Conservation (phyloP, 2,888 invertebrate genomes). For the Arenicola marina region DNA sequence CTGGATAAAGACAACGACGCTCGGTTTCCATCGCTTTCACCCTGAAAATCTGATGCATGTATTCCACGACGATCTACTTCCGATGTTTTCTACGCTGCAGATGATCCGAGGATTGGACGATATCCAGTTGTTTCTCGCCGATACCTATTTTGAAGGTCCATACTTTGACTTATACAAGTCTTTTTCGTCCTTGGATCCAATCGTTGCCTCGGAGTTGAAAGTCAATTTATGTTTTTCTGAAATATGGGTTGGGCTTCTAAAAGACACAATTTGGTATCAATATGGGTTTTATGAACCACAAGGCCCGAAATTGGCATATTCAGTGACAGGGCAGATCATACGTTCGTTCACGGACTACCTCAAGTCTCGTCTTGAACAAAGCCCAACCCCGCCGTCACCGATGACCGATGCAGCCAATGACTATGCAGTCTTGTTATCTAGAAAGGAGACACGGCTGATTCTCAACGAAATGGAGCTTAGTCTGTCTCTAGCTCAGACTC, state of each 20-base stretch:
- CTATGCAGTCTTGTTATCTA: constrained; percentile 44
- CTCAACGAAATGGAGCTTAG: constrained; percentile 62
- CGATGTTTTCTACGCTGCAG: constrained; percentile 58
- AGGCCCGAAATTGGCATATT: constrained; percentile 49
- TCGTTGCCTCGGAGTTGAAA: constrained; percentile 36
- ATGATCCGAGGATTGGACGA: constrained; percentile 43
- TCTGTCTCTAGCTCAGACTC: constrained; percentile 39
- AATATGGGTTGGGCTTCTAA: constrained; percentile 58
- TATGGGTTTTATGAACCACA: constrained; percentile 64
- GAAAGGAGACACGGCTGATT: constrained; percentile 61
- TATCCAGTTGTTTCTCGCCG: constrained; percentile 35
- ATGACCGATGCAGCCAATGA: not conserved
- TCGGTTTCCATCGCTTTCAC: constrained; percentile 62
- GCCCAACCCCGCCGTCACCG: not conserved
- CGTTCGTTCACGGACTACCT: constrained; percentile 18
- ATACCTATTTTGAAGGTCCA: constrained; percentile 36
- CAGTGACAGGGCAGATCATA: constrained; percentile 36
- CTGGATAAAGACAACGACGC: constrained; percentile 10
- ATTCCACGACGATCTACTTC: constrained; percentile 65
- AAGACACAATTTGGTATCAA: constrained; percentile 63
- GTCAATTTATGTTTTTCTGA: constrained; percentile 59
- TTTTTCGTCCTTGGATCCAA: constrained; percentile 46
- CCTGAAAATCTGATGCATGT: constrained; percentile 66
- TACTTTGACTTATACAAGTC: constrained; percentile 54
- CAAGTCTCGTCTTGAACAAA: constrained; percentile 3